Conservation (phyloP, 2,797 vertebrate species). For the Botia kubotai region DNA sequence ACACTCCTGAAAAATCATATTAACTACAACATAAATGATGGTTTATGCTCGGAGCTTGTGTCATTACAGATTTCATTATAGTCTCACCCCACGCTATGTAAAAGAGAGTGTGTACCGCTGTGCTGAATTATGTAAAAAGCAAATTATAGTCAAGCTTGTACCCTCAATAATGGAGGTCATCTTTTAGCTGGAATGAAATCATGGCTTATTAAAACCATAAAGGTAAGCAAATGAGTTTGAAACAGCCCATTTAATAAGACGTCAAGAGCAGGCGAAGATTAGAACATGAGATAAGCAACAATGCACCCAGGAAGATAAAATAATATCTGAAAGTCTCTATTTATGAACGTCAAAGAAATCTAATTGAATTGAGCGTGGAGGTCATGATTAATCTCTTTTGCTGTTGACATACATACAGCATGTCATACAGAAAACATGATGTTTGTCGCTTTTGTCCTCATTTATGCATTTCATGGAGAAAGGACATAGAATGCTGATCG, state of each 20-base stretch:
- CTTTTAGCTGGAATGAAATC: slow-evolving; percentile 34
- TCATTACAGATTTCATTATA: slow-evolving; percentile 16
- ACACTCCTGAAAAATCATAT: too few relatives aligned
- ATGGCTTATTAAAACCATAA: slow-evolving; percentile 48
- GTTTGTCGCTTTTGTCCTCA: neutral
- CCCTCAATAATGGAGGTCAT: slow-evolving; percentile 43
- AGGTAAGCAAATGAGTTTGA: slow-evolving; percentile 50
- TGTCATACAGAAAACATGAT: neutral
- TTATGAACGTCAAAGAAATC: neutral
- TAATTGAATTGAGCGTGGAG: slow-evolving; percentile 8
- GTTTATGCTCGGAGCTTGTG: neutral
- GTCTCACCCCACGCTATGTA: neutral
- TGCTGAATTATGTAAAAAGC: slow-evolving; percentile 27
- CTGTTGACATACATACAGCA: neutral
- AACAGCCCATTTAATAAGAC: slow-evolving; percentile 31
- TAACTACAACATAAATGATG: too few relatives aligned
- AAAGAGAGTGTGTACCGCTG: slow-evolving; percentile 17
- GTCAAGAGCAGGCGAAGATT: slow-evolving; percentile 28
- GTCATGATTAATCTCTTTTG: neutral
- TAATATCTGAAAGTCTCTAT: too few relatives aligned
- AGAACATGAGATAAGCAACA: slow-evolving; percentile 25
- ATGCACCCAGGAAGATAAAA: neutral
- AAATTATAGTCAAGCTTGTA: slow-evolving; percentile 26
- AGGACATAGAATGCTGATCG: too few relatives aligned
- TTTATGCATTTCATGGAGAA: neutral